A percentile compares a stretch with the other conserved stretches of the same genome.
Evolutionary conservation across 1,140 invertebrate genomes (phyloP).

Genomic region (Apocrypta bakeri): DNA sequence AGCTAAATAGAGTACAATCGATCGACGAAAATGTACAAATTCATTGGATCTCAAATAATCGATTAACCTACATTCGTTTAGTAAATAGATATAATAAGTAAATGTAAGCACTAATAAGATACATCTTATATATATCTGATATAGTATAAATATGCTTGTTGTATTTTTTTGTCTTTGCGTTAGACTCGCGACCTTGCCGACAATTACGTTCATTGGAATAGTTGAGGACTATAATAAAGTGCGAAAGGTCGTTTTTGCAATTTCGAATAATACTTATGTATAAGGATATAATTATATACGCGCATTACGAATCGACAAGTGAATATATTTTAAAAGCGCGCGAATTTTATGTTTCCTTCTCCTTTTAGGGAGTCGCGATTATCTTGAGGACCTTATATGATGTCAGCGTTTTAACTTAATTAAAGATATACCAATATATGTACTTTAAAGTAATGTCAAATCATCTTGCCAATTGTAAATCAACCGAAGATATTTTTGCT

Average conservation of each 20-base stretch:
- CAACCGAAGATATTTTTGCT: too few species aligned
- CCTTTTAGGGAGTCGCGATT: not conserved
- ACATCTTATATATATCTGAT: too few species aligned
- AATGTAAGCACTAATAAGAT: too few species aligned
- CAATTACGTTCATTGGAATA: not conserved
- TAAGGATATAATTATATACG: not conserved
- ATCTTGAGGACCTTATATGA: not conserved
- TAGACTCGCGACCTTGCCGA: not conserved
- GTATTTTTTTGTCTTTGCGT: not conserved
- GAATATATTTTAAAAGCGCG: not conserved
- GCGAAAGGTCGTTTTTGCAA: not conserved
- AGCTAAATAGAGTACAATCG: not conserved
- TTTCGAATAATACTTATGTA: not conserved
- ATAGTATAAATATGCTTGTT: too few species aligned
- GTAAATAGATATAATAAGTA: too few species aligned
- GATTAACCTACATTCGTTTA: too few species aligned
- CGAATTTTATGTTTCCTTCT: not conserved
- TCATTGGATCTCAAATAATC: too few species aligned
- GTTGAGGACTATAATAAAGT: not conserved
- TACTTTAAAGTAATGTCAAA: too few species aligned
- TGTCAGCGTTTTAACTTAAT: too few species aligned
- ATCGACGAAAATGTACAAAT: not conserved
- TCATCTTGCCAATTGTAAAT: too few species aligned
- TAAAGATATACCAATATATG: too few species aligned
- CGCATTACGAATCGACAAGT: not conserved